These are phyloP conservation scores for Ictalurus furcatus DNA, from an alignment of 2,113 vertebrate genomes.

Conservation along the genomic window DNA sequence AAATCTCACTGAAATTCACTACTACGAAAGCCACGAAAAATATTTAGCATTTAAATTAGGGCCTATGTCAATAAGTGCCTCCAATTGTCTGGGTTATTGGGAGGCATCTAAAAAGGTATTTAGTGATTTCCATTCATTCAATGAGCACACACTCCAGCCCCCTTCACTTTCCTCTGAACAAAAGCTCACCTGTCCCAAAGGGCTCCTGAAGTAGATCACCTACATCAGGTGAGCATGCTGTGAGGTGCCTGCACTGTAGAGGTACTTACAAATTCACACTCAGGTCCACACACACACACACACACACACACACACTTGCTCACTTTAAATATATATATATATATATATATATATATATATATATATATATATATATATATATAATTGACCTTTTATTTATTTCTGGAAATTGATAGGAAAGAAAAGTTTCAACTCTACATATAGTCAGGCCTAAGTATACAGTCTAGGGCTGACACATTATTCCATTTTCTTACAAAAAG, in stretches of 20 bases:
- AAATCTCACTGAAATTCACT: slow-evolving; percentile 31
- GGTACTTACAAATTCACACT: background rate
- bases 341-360: no score
- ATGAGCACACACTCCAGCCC: background rate
- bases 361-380: no score
- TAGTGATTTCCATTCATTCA: background rate
- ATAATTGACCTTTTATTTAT: background rate
- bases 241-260: background rate
- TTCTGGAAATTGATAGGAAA: background rate
- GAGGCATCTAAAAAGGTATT: background rate
- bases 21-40: no score
- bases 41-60: background rate
- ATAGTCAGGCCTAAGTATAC: no score
- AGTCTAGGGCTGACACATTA: background rate
- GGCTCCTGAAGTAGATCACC: slow-evolving; percentile 55
- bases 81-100: background rate
- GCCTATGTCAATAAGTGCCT: background rate
- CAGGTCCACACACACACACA: background rate
- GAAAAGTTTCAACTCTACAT: background rate
- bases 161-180: background rate
- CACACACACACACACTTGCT: no score
- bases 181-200: background rate
- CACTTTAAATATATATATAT: no score
- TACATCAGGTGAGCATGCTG: slow-evolving; percentile 59
- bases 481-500: slow-evolving; percentile 32